phyloP scores from a whole-genome alignment of 2,113 vertebrate species.

The Regulus satrapa region DNA sequence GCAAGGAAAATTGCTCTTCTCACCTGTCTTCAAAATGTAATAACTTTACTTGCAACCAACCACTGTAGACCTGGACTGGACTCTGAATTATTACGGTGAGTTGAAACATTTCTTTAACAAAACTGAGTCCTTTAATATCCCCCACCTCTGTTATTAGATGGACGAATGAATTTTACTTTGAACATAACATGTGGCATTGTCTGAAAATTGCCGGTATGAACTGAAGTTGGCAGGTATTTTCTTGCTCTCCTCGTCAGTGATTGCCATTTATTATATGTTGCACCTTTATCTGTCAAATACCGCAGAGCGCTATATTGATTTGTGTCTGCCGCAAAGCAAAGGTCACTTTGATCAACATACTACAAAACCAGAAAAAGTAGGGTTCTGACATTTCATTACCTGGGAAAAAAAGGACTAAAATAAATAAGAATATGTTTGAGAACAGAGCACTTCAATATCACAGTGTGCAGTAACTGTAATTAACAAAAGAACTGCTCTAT shows the following conservation, averaged over 20 bases:
- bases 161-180: conserved; percentile 84
- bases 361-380: conserved; percentile 77
- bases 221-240: conserved; percentile 82
- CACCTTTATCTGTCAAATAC: conserved; percentile 81
- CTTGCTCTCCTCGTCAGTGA: conserved; percentile 75
- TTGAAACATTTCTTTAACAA: conserved; percentile 81
- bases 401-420: conserved; percentile 78
- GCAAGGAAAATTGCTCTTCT: conserved; percentile 81
- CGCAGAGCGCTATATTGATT: conserved; percentile 84
- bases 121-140: conserved; percentile 83
- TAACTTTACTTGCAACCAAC: conserved; percentile 76
- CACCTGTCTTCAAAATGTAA: conserved; percentile 78
- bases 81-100: conserved; percentile 76
- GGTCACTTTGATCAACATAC: conserved; percentile 89
- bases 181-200: conserved; percentile 86
- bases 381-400: conserved; percentile 88
- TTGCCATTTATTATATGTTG: conserved; percentile 91
- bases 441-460: conserved; percentile 76
- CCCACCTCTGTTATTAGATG: conserved; percentile 80
- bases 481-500: conserved; percentile 80
- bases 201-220: conserved; percentile 86
- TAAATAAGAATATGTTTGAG: conserved; percentile 85
- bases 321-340: conserved; percentile 80
- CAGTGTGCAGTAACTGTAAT: conserved; percentile 84
- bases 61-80: conserved; percentile 67